phyloP scores from a whole-genome alignment of 1,140 invertebrate species.

The Trichonephila inaurata region DNA sequence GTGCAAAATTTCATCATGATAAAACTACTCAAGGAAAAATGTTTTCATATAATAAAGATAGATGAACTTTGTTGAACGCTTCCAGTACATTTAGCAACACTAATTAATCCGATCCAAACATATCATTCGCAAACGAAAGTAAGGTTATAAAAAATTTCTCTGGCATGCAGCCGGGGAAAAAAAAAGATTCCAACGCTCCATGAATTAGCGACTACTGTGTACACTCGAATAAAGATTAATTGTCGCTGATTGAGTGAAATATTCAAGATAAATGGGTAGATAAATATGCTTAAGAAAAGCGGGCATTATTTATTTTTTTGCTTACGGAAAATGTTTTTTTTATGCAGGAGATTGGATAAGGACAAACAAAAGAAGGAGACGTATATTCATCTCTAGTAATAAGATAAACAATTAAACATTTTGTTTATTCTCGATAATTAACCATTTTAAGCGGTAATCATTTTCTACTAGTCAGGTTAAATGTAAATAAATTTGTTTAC shows the following conservation, averaged over 20 bases:
- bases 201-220: conserved; percentile 9
- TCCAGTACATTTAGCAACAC: conserved; percentile 59
- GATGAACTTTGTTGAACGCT: conserved; percentile 47
- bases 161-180: conserved; percentile 37
- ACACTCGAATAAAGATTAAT: conserved; percentile 57
- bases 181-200: conserved; percentile 17
- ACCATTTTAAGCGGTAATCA: neutral
- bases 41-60: conserved; percentile 42
- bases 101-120: conserved; percentile 51
- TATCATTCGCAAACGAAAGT: neutral
- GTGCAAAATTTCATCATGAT: neutral
- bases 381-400: neutral
- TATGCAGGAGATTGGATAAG: neutral
- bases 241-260: conserved; percentile 44
- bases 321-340: neutral
- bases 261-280: neutral
- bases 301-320: neutral
- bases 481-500: too few species aligned
- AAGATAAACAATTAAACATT: neutral
- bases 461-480: too few species aligned
- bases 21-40: neutral
- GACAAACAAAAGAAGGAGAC: neutral
- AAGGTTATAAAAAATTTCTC: neutral
- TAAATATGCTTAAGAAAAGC: neutral
- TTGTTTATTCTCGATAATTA: neutral